Evolutionary conservation across 2,113 vertebrate genomes (phyloP), one percentile per base, ranked within the genome.

Genomic region (Girardinichthys multiradiatus): DNA sequence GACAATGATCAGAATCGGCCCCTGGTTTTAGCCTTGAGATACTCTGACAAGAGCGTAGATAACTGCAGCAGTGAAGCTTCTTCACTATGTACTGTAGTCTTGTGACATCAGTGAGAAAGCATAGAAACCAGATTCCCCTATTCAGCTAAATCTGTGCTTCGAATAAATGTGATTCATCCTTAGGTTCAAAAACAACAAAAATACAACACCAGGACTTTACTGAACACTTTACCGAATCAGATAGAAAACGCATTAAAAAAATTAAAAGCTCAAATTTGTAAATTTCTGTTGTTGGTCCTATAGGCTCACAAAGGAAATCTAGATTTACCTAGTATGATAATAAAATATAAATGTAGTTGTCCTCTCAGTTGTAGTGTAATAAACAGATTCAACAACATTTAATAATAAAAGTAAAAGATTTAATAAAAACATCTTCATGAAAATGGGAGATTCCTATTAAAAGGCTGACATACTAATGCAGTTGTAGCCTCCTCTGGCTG

Each of bases 21-120:
- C 54, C 1, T 58, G 45, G 64, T 67, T 42, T 37, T 75, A 83
- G 51, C 75, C 79, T 70, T 80, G 79, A 76, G 68, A 57, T 61
- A n/a, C 26, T 1, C 24, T 62, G 37, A 59, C 59, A 60, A 68
- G 21, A 33, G 58, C 37, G 45, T 39, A 67, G 51, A 57, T 59
- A 17, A 74, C 15, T 30, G 57, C 51, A 64, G 71, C 57, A 33
- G 24, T n/a, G 33, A 45, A 33, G 64, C 64, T 69, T 33, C 42
- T 60, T 65, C 64, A 64, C 31, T 30, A 39, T 19, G 3, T 15
- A 45, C 28, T 62, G 14, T 51, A 8, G 42, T 74, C 37, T 28
- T 60, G 59, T 80, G 57, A 69, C n/a, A 29, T 65, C 45, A 63
- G 35, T 61, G 29, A 62, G n/a, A 29, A 24, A 54, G 64, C 35